Percentiles rank a stretch among this genome's conserved stretches.
Evolutionary conservation across 2,888 invertebrate species (phyloP).

Genomic region (Melipona beecheii): DNA sequence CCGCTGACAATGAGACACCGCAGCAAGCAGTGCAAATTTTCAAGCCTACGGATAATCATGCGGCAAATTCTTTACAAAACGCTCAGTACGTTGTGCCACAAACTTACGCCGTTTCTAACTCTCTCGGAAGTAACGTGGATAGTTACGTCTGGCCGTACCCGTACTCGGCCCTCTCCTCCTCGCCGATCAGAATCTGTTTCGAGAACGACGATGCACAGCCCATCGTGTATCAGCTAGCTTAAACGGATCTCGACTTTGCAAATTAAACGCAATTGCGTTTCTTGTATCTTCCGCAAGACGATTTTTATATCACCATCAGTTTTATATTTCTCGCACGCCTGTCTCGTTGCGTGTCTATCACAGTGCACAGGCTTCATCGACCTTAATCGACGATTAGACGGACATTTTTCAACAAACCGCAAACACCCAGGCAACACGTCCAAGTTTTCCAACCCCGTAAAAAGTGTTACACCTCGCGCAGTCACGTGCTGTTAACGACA

Average conservation of each 20-base stretch:
- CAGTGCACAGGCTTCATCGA: background rate
- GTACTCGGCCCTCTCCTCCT: background rate
- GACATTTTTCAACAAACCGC: conserved; percentile 33
- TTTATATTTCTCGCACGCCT: background rate
- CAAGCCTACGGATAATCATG: background rate
- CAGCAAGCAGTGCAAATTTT: conserved; percentile 10
- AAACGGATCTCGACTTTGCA: conserved; percentile 3
- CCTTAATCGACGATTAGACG: background rate
- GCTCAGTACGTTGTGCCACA: conserved; percentile 8
- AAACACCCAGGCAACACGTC: conserved; percentile 7
- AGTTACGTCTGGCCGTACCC: background rate
- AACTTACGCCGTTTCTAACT: background rate
- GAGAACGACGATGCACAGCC: background rate
- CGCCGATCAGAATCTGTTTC: conserved; percentile 9
- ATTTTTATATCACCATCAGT: background rate
- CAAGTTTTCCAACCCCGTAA: background rate
- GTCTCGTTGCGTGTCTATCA: background rate
- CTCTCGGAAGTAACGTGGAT: background rate
- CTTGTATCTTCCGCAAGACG: conserved; percentile 31
- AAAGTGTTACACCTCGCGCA: conserved; percentile 17
- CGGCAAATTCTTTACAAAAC: background rate
- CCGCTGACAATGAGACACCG: background rate
- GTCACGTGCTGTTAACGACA: conserved; percentile 1
- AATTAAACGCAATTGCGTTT: conserved; percentile 7
- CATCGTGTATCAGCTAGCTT: background rate